These are phyloP conservation scores for Rhamphomyia laevipes DNA, from an alignment of 2,888 invertebrate species.

Conservation along the genomic window DNA sequence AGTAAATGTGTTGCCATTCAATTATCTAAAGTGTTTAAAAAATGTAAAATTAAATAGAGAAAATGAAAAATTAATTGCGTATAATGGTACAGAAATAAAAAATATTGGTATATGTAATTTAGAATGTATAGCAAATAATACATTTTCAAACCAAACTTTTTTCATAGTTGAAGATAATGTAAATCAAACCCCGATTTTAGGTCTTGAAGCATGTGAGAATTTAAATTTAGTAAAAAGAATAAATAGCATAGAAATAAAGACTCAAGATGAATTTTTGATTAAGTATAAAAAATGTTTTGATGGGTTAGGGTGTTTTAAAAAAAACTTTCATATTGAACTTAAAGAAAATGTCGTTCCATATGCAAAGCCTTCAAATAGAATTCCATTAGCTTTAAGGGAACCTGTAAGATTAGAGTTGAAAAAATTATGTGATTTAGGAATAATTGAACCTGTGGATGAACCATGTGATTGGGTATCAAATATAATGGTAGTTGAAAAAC, in stretches of 20 bases:
- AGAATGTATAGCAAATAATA: too few species aligned
- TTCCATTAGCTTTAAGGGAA: not conserved
- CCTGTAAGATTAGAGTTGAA: not conserved
- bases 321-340: not conserved
- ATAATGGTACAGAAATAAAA: too few species aligned
- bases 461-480: slow-evolving; percentile 6
- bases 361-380: not conserved
- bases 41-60: too few species aligned
- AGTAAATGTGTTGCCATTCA: too few species aligned
- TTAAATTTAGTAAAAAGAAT: not conserved
- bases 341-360: not conserved
- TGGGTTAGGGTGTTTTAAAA: not conserved
- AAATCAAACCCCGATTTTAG: not conserved
- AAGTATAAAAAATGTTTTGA: not conserved
- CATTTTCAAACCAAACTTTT: too few species aligned
- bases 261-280: not conserved
- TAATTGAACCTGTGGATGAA: not conserved
- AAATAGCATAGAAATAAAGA: not conserved
- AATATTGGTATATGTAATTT: too few species aligned
- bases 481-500: slow-evolving; percentile 8
- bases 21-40: too few species aligned
- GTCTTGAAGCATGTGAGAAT: not conserved
- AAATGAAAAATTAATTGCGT: too few species aligned
- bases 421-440: not conserved
- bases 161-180: too few species aligned